A percentile compares a stretch with the other conserved stretches of the same genome.
phyloP scores from a whole-genome alignment of 2,113 vertebrate genomes.

The Turdus rufiventris region DNA sequence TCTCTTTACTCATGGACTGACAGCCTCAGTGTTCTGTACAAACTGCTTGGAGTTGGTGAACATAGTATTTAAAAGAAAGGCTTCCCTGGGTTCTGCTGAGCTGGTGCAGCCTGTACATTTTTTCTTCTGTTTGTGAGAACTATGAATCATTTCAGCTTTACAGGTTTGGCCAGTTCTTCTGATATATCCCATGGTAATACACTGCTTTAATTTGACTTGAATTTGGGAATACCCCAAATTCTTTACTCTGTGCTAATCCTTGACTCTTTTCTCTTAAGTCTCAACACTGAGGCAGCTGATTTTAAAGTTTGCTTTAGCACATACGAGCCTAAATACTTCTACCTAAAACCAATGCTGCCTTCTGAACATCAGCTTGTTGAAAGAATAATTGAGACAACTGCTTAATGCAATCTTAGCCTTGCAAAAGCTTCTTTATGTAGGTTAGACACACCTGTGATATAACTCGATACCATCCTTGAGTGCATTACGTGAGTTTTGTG shows the following conservation, averaged over 20 bases:
- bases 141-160: background rate
- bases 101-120: background rate
- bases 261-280: background rate
- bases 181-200: background rate
- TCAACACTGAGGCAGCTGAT: background rate
- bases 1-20: background rate
- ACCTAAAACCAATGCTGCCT: background rate
- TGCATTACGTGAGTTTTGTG: background rate
- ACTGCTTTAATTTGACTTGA: background rate
- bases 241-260: background rate
- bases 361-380: background rate
- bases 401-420: constrained; percentile 10
- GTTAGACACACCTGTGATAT: background rate
- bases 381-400: background rate
- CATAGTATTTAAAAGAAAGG: background rate
- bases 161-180: constrained; percentile 37
- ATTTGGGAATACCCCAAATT: background rate
- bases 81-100: background rate
- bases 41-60: background rate
- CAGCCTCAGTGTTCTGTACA: background rate
- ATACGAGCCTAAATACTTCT: background rate
- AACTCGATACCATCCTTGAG: background rate
- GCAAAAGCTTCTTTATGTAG: background rate
- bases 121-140: background rate
- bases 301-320: background rate